Conservation (phyloP, 2,113 vertebrate genomes). For the Oenanthe oenanthe region DNA sequence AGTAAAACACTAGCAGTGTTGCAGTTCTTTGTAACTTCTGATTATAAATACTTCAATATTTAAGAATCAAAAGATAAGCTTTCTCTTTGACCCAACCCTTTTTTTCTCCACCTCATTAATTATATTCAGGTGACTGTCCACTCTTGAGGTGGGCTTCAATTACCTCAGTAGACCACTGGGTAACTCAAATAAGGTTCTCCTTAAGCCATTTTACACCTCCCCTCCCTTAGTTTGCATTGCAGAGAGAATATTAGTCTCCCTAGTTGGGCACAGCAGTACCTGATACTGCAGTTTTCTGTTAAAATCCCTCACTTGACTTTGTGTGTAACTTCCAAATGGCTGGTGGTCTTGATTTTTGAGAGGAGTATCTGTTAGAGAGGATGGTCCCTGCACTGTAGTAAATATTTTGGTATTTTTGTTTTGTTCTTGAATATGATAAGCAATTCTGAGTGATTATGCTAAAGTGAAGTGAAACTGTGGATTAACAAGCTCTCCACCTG, state of each 20-base stretch:
- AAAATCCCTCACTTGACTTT: not conserved
- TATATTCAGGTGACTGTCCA: fast-evolving
- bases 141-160: not conserved
- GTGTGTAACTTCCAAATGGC: not conserved
- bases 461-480: not conserved
- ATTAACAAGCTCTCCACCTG: not conserved
- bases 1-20: not conserved
- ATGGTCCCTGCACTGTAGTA: not conserved
- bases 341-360: not conserved
- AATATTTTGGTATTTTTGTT: not conserved
- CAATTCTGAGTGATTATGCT: not conserved
- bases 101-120: not conserved
- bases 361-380: not conserved
- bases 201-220: not conserved
- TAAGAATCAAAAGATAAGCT: not conserved
- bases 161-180: not conserved
- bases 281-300: not conserved
- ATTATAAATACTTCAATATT: not conserved
- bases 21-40: not conserved
- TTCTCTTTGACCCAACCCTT: not conserved
- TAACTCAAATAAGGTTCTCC: not conserved
- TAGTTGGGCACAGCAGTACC: not conserved
- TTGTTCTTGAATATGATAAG: not conserved
- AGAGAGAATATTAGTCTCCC: not conserved
- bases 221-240: not conserved